Evolutionary conservation across 64 coral and sea anemone species (phyloP), one percentile per base, ranked within the genome.

Genomic region (Actinia tenebrosa): DNA sequence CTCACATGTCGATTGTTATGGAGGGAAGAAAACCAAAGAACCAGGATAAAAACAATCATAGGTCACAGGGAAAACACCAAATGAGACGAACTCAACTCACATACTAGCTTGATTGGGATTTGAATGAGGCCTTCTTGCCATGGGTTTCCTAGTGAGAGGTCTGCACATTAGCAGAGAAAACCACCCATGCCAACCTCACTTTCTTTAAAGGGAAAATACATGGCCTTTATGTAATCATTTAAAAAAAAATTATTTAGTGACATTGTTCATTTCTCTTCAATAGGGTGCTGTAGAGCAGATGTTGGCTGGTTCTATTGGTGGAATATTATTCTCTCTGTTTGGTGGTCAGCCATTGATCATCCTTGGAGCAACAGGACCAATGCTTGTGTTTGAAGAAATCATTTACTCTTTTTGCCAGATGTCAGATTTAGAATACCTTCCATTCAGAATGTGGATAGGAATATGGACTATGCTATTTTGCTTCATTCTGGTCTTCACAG

Each of bases 261-360:
- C 19, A 66, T 22, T 0, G 0, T 14, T 3, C 79, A 23, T 81
- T 45, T 19, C 86, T 30, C 66, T 25, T 20, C 86, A 88, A 20
- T 53, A 98, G 96, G 96, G 93, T 56, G 93, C 96, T 23, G 91
- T 98, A 90, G 96, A 98, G 58, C 96, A 98, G 63, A 94, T 98
- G 44, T 78, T 98, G 2, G 96, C 93, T 0, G 85, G 90, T 78
- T 86, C 84, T 3, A 98, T 95, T 75, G 96, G 96, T 15, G 96
- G 96, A 22, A 87, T 98, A 71, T 86, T 98, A 0, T 98, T 95
- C 71, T 91, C 96, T 1, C 18, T 98, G 22, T 95, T 98, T 86
- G 87, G 93, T 60, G 96, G 96, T 63, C 96, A 98, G 78, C 96
- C 96, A 4, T 84, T 98, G 20, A 95, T 93, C 19, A 98, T 98